Conservation (phyloP, 2,888 invertebrate genomes). For the Portevinia maculata region DNA sequence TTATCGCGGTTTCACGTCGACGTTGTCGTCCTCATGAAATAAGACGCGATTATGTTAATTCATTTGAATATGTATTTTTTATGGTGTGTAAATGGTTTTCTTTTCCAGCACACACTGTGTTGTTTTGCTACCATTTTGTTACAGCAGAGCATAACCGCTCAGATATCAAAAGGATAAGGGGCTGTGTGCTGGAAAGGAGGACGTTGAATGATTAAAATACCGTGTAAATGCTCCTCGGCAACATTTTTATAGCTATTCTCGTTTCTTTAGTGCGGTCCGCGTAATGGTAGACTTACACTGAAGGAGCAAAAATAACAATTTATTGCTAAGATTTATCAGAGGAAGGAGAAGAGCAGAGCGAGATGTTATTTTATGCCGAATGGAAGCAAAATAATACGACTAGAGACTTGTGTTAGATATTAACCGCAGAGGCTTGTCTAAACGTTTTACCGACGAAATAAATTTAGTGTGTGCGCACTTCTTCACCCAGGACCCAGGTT, state of each 20-base stretch:
- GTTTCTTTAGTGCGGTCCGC: conserved; percentile 6
- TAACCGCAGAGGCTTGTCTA: conserved; percentile 57
- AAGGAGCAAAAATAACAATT: conserved; percentile 36
- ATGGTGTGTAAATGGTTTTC: conserved; percentile 69
- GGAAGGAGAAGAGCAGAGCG: background rate
- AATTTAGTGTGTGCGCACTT: conserved; percentile 23
- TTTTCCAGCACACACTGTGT: conserved; percentile 28
- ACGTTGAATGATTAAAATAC: conserved; percentile 64
- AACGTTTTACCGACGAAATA: conserved; percentile 57
- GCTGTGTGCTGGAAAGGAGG: conserved; percentile 33
- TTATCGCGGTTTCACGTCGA: conserved; percentile 58
- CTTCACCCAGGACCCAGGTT: background rate
- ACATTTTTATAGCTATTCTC: conserved; percentile 52
- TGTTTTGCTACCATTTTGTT: conserved; percentile 38
- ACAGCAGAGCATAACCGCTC: background rate
- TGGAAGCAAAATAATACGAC: conserved; percentile 5
- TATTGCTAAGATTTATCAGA: conserved; percentile 75
- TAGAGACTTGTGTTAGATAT: conserved; percentile 31
- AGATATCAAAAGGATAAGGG: conserved; percentile 1
- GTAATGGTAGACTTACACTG: conserved; percentile 34
- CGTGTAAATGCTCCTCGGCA: conserved; percentile 28
- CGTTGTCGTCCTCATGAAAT: conserved; percentile 59
- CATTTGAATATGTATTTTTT: conserved; percentile 72
- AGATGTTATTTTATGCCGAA: background rate
- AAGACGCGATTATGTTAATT: conserved; percentile 74